phyloP scores from a whole-genome alignment of 2,113 vertebrate species.

The Plotosus lineatus region DNA sequence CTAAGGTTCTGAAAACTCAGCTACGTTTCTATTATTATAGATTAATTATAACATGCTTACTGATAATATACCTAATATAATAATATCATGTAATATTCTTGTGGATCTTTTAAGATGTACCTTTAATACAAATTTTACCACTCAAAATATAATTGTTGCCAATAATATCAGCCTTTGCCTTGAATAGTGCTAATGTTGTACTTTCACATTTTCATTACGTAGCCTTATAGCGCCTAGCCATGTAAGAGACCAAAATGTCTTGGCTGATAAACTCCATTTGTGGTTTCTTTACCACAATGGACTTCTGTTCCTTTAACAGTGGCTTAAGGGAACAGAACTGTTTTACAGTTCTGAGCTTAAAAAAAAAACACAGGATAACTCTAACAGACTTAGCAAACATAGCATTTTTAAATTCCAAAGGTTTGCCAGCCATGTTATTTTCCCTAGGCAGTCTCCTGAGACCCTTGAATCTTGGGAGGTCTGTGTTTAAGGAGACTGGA shows the following conservation, averaged over 20 bases:
- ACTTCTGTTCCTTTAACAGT: not conserved
- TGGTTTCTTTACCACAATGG: not conserved
- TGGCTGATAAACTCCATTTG: not conserved
- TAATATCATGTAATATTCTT: too few species aligned
- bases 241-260: not conserved
- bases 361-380: not conserved
- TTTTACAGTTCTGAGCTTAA: not conserved
- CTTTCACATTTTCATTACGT: conserved; percentile 5
- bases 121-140: too few species aligned
- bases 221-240: not conserved
- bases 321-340: not conserved
- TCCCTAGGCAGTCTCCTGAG: not conserved
- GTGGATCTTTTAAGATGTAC: too few species aligned
- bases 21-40: too few species aligned
- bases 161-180: too few species aligned
- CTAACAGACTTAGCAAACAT: not conserved
- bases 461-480: not conserved
- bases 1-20: too few species aligned
- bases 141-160: too few species aligned
- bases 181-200: too few species aligned
- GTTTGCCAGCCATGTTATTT: conserved; percentile 3
- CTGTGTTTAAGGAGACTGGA: conserved; percentile 20
- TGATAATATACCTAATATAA: too few species aligned
- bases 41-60: too few species aligned
- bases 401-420: not conserved